Evolutionary conservation across 2,888 invertebrate species (phyloP).

Genomic region (Agelastica alni): DNA sequence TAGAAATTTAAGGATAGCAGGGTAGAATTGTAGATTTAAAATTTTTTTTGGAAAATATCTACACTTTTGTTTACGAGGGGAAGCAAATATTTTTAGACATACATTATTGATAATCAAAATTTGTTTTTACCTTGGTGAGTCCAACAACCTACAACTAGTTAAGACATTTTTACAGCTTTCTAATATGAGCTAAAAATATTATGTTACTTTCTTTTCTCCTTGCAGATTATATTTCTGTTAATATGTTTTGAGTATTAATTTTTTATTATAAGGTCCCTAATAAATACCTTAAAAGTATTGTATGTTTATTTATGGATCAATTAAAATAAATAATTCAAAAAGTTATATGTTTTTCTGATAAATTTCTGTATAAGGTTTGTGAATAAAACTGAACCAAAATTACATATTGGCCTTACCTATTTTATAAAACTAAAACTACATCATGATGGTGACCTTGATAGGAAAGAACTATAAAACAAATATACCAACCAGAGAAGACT

Average conservation of each 20-base stretch:
- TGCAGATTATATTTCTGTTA: not conserved
- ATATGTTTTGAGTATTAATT: conserved; percentile 1
- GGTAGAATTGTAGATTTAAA: not conserved
- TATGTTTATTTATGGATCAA: conserved; percentile 32
- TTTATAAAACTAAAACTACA: too few species aligned
- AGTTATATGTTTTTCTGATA: not conserved
- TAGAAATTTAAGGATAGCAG: not conserved
- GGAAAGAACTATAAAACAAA: too few species aligned
- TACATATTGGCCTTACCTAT: too few species aligned
- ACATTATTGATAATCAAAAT: conserved; percentile 14
- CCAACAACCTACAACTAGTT: conserved; percentile 1
- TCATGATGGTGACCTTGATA: too few species aligned
- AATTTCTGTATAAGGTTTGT: too few species aligned
- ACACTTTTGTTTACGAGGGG: not conserved
- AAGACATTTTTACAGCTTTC: conserved; percentile 11
- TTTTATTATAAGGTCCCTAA: conserved; percentile 22
- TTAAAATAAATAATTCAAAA: conserved; percentile 23
- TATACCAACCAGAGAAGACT: too few species aligned
- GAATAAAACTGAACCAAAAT: too few species aligned
- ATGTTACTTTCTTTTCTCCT: not conserved
- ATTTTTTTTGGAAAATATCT: not conserved
- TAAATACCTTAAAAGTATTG: conserved; percentile 18
- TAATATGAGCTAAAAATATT: conserved; percentile 10
- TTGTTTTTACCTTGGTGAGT: conserved; percentile 7
- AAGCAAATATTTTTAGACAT: not conserved